Evolutionary conservation across 2,797 vertebrate species (phyloP).

Genomic region (Adelosebastes latens): DNA sequence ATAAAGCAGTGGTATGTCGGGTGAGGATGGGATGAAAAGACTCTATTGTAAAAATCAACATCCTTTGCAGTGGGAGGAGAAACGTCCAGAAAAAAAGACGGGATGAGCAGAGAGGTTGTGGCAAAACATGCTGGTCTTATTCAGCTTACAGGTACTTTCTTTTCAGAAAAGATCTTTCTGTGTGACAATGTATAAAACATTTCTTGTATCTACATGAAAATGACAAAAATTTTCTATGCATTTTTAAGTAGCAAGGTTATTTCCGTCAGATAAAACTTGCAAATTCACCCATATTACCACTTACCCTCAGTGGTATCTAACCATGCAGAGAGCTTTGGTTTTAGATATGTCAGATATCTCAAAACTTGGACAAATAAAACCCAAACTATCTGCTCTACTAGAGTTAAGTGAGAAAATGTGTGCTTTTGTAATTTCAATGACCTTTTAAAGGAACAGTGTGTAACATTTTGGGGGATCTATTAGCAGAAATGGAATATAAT

Average conservation of each 20-base stretch:
- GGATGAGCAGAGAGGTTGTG: not conserved
- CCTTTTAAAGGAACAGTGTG: too few species aligned
- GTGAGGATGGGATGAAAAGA: constrained; percentile 27
- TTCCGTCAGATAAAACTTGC: not conserved
- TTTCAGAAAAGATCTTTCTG: not conserved
- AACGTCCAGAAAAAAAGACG: not conserved
- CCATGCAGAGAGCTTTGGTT: not conserved
- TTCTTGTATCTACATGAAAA: not conserved
- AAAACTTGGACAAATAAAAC: not conserved
- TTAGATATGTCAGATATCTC: not conserved
- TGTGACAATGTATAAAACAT: not conserved
- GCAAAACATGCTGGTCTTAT: not conserved
- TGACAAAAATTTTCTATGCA: not conserved
- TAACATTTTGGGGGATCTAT: too few species aligned
- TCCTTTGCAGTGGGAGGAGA: constrained; percentile 14
- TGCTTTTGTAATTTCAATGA: not conserved
- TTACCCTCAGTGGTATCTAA: not conserved
- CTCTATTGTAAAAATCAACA: constrained; percentile 24
- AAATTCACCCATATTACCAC: not conserved
- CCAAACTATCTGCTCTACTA: not conserved
- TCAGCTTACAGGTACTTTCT: not conserved
- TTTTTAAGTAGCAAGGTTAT: not conserved
- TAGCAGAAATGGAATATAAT: too few species aligned
- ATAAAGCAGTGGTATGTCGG: constrained; percentile 12
- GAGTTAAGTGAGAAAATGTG: not conserved